phyloP scores from a whole-genome alignment of 2,797 vertebrate genomes.

The Threskiornis aethiopicus region DNA sequence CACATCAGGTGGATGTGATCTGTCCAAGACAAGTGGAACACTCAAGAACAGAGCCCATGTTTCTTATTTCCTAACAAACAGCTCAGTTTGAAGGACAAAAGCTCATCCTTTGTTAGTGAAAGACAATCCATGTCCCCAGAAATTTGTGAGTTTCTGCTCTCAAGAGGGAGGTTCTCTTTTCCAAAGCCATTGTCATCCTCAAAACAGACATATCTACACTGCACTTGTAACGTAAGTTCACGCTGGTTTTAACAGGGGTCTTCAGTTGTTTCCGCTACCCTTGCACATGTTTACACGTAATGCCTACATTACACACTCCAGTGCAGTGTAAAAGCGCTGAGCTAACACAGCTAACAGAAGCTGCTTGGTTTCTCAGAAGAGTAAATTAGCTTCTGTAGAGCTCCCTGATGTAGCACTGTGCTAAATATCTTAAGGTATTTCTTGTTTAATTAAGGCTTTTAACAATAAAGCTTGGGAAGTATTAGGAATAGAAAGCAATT shows the following conservation, averaged over 20 bases:
- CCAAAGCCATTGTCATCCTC: not conserved
- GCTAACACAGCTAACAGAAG: not conserved
- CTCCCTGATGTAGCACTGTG: not conserved
- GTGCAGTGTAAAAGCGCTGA: not conserved
- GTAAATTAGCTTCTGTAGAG: not conserved
- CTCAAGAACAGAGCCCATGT: not conserved
- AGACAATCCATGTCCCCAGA: not conserved
- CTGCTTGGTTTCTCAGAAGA: not conserved
- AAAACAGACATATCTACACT: not conserved
- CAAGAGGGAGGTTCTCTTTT: not conserved
- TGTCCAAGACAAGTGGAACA: not conserved
- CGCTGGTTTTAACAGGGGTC: not conserved
- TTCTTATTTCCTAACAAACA: not conserved
- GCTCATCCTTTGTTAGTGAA: not conserved
- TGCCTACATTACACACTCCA: not conserved
- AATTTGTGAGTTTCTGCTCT: not conserved
- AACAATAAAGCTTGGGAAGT: not conserved
- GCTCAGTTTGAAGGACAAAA: not conserved
- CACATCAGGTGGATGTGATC: not conserved
- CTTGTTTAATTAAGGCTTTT: conserved; percentile 22
- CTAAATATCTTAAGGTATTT: not conserved
- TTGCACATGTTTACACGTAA: not conserved
- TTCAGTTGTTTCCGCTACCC: not conserved
- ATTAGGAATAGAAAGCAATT: not conserved
- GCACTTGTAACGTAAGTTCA: not conserved